Evolutionary conservation across 2,797 vertebrate species (phyloP).

Genomic region (Acrocephalus scirpaceus): DNA sequence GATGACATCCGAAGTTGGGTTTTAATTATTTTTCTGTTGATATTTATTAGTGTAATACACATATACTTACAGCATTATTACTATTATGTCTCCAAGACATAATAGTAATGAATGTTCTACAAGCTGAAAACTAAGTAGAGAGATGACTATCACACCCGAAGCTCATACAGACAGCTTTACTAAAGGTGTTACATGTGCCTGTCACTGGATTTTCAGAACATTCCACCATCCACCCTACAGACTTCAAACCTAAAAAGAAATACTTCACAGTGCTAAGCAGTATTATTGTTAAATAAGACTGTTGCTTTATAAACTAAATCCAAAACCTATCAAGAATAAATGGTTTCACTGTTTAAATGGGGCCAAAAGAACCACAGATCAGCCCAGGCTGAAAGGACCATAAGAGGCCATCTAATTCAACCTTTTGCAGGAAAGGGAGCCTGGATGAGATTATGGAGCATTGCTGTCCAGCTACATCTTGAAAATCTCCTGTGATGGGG

Average conservation of each 20-base stretch:
- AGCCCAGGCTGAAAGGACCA: neutral
- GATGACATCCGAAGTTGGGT: neutral
- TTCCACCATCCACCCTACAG: neutral
- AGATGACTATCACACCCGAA: neutral
- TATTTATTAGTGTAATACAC: neutral
- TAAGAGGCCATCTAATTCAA: neutral
- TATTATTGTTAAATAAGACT: neutral
- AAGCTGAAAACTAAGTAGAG: neutral
- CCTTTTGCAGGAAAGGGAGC: neutral
- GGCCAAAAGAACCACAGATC: neutral
- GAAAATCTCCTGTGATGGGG: neutral
- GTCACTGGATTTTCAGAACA: neutral
- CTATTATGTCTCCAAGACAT: neutral
- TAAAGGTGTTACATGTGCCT: neutral
- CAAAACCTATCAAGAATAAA: neutral
- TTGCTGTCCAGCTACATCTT: neutral
- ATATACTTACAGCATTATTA: neutral
- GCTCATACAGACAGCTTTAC: neutral
- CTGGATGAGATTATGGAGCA: rapidly evolving
- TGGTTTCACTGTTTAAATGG: neutral
- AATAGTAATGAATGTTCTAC: neutral
- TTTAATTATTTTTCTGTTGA: neutral
- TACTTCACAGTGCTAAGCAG: neutral
- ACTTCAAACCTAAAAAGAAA: neutral
- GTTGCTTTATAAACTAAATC: neutral